Evolutionary conservation across 1,140 invertebrate species (phyloP).

Genomic region (Microvelia longipes): DNA sequence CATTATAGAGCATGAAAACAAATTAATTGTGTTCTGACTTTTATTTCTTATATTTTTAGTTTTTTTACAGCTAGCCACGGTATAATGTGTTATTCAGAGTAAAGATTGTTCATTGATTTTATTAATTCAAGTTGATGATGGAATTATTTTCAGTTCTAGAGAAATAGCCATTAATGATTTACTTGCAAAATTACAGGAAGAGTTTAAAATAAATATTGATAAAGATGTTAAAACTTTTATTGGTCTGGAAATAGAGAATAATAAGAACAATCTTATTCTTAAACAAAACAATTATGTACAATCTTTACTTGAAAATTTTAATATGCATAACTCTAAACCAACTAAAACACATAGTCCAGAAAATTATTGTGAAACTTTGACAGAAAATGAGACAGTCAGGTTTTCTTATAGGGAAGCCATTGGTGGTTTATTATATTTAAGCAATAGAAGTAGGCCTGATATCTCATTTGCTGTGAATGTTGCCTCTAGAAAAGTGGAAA

Average conservation of each 20-base stretch:
- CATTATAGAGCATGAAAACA: neutral
- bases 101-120: conserved; percentile 3
- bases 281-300: neutral
- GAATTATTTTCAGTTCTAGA: neutral
- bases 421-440: conserved; percentile 26
- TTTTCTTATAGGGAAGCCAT: conserved; percentile 21
- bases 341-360: conserved; percentile 2
- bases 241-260: conserved; percentile 1
- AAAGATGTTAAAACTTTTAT: conserved; percentile 6
- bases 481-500: conserved; percentile 14
- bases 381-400: neutral
- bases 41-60: neutral
- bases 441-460: conserved; percentile 26
- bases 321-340: conserved; percentile 1
- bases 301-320: conserved; percentile 7
- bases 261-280: conserved; percentile 3
- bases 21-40: neutral
- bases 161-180: neutral
- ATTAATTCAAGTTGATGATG: conserved; percentile 8
- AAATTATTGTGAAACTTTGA: neutral
- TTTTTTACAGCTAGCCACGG: neutral
- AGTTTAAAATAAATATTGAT: neutral
- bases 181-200: neutral
- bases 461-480: conserved; percentile 25
- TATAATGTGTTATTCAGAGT: no score